Evolutionary conservation across 2,888 invertebrate species (phyloP).

Genomic region (Nephrotoma appendiculata): DNA sequence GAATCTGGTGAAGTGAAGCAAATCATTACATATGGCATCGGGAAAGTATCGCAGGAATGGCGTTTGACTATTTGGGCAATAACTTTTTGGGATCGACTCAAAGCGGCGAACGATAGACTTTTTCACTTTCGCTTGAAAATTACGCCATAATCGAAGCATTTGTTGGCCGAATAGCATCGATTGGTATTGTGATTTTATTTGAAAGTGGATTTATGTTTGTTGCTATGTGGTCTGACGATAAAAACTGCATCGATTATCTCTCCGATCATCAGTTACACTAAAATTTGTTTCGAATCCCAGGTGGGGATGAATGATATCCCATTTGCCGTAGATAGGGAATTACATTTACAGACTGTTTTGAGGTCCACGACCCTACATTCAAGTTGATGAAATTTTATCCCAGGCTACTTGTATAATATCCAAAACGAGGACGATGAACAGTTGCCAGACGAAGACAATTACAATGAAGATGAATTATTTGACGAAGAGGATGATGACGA

Average conservation of each 20-base stretch:
- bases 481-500: no score
- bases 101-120: conserved; percentile 41
- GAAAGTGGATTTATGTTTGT: conserved; percentile 41
- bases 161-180: conserved; percentile 31
- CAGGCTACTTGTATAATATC: no score
- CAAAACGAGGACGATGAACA: no score
- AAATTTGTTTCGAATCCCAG: conserved; percentile 27
- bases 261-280: conserved; percentile 40
- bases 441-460: no score
- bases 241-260: conserved; percentile 50
- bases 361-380: no score
- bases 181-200: conserved; percentile 48
- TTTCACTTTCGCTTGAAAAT: conserved; percentile 38
- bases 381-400: no score
- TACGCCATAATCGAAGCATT: not conserved
- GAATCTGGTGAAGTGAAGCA: conserved; percentile 17
- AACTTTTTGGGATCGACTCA: conserved; percentile 54
- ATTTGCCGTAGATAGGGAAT: conserved; percentile 37
- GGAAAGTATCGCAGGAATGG: conserved; percentile 40
- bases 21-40: conserved; percentile 33
- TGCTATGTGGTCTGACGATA: conserved; percentile 34
- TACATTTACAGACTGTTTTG: no score
- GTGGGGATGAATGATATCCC: conserved; percentile 22
- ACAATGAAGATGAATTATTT: no score
- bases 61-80: conserved; percentile 51